Evolutionary conservation across 2,888 invertebrate genomes (phyloP), one percentile per base, ranked within the genome.

Genomic region (Plebejus anna): DNA sequence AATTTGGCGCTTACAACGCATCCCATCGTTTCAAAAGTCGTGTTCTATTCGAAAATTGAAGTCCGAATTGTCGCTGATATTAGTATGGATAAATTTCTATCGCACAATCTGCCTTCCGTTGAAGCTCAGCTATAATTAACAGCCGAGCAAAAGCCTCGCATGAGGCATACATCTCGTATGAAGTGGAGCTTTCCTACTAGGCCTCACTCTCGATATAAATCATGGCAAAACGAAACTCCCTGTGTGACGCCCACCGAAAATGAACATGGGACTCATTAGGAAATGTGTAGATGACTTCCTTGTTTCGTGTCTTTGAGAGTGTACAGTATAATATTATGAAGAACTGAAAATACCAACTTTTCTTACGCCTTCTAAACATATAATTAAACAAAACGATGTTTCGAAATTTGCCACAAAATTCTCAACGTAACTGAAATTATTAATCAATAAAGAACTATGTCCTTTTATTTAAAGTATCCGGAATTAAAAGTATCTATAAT

Each of bases 171-270:
- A 47, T 47, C 47, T 47, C 32, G 66, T 66, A 13, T 36, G 66
- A 36, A 32, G 66, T 32, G 4, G 13, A 51, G 51, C 13, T 51
- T 55, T 55, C 16, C 55, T 55, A 16, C 55, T 13, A 61, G 9
- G 61, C 61, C 28, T 61, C 61, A 61, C 9, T 1, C 61, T 28
- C 11, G 61, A 28, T 61, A 61, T 61, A 61, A 61, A 61, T 61
- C 61, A 61, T 4, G 66, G 5, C 32, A 1, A 66, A 66, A 66
- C 36, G 32, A 66, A 66, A 66, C 66, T 32, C 32, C 66, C 66
- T 32, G 32, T 32, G 66, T 66, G 66, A 66, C 66, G 66, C 66
- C 66, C 32, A 66, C 66, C 16, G 22, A 32, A 61, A 66, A 36
- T 16, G 66, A 66, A 66, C 66, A 66, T 22, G 66, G 32, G 13